Percentiles rank a stretch among this genome's conserved stretches.
phyloP scores from a whole-genome alignment of 2,888 invertebrate species.

The Stenurella melanura region DNA sequence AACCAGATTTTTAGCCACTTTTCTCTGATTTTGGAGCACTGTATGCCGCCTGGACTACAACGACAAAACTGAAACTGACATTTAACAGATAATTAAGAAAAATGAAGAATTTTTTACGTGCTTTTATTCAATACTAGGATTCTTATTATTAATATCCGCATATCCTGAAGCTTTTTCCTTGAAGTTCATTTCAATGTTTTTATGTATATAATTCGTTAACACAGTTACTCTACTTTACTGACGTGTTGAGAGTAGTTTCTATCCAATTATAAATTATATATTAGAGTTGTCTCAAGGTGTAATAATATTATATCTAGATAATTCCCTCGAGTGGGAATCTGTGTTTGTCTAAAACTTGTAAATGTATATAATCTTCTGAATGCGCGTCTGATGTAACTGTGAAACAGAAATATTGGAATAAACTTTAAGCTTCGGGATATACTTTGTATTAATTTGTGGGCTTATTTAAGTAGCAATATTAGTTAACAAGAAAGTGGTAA shows the following conservation, averaged over 20 bases:
- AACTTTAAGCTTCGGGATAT: constrained; percentile 31
- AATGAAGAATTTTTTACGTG: no score
- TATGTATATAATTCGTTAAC: background rate
- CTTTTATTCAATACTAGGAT: no score
- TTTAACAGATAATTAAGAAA: no score
- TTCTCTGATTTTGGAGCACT: no score
- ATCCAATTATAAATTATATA: background rate
- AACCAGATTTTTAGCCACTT: no score
- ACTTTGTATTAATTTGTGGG: constrained; percentile 38
- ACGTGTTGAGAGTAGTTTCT: background rate
- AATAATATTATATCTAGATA: constrained; percentile 3
- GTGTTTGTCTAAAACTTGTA: constrained; percentile 7
- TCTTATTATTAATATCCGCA: no score
- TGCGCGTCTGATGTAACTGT: background rate
- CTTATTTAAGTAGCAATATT: constrained; percentile 31
- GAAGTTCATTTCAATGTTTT: no score
- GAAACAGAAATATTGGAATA: constrained; percentile 9
- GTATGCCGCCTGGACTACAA: no score
- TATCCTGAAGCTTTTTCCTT: no score
- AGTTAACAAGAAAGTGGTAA: constrained; percentile 38
- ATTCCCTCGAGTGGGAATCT: constrained; percentile 3
- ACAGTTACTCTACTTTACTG: background rate
- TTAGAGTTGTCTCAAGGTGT: background rate
- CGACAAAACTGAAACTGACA: no score
- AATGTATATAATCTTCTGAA: constrained; percentile 6